These are phyloP conservation scores for Drosophila watanabei DNA, from an alignment of 1,140 invertebrate genomes.

Conservation along the genomic window DNA sequence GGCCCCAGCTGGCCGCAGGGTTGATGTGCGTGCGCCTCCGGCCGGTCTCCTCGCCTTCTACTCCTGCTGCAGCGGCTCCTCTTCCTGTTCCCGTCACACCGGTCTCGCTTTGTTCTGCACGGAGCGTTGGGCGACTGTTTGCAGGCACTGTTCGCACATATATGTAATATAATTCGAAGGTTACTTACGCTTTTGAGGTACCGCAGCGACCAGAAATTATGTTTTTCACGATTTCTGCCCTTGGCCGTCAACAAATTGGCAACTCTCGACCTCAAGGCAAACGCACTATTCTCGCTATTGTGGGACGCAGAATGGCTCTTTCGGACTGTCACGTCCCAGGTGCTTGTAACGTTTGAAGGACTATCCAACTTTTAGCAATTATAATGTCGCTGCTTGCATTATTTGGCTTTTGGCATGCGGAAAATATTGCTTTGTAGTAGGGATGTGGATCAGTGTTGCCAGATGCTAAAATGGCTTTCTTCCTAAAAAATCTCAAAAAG, in stretches of 20 bases:
- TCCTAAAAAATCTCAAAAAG: too few species aligned
- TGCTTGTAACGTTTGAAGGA: neutral
- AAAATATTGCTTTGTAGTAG: constrained; percentile 53
- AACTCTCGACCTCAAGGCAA: constrained; percentile 24
- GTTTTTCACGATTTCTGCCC: constrained; percentile 32
- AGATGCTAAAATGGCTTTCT: too few species aligned
- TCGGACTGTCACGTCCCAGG: neutral
- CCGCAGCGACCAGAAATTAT: neutral
- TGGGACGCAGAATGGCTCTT: neutral
- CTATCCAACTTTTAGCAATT: constrained; percentile 23
- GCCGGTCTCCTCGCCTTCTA: constrained; percentile 29
- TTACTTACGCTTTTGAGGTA: constrained; percentile 1
- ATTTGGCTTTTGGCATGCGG: constrained; percentile 44
- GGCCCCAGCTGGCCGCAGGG: constrained; percentile 28
- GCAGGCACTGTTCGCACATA: neutral
- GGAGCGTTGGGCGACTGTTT: neutral
- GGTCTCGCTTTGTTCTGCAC: constrained; percentile 14
- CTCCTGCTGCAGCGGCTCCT: constrained; percentile 4
- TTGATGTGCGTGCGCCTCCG: constrained; percentile 9
- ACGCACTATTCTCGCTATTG: neutral
- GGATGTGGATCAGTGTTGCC: neutral
- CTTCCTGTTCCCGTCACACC: constrained; percentile 6
- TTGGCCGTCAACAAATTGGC: constrained; percentile 27
- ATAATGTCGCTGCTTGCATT: constrained; percentile 15
- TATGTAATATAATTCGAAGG: neutral